Conservation (phyloP, 2,113 vertebrate species). For the cattle (Bos taurus) region DNA sequence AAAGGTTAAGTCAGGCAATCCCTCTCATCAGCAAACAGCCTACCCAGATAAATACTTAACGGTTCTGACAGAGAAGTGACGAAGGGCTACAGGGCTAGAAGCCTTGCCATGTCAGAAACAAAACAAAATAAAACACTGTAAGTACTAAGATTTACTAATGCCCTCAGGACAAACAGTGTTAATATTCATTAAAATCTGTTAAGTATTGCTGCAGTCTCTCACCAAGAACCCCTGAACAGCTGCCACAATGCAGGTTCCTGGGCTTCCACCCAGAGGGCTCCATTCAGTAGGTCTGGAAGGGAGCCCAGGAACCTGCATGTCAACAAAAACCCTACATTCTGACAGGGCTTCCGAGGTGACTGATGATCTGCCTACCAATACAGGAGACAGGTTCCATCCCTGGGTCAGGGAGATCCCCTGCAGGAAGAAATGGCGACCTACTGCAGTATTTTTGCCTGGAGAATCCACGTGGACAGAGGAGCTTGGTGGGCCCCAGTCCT, state of each 20-base stretch:
- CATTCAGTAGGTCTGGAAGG: background rate
- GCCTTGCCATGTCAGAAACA: background rate
- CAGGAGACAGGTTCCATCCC: background rate
- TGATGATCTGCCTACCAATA: accelerated
- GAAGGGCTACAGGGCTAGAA: background rate
- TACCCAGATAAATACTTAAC: background rate
- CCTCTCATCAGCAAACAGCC: background rate
- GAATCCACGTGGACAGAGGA: background rate
- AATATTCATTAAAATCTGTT: background rate
- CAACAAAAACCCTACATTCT: background rate
- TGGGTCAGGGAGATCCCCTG: background rate
- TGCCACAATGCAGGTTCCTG: background rate
- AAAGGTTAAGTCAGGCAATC: background rate
- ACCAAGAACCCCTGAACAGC: background rate
- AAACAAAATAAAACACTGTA: accelerated
- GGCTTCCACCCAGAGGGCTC: background rate
- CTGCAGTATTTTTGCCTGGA: background rate
- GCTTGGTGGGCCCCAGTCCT: background rate
- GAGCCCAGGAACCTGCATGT: background rate
- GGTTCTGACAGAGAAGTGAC: background rate
- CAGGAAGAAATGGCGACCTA: background rate
- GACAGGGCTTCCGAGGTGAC: background rate
- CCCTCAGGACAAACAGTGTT: background rate
- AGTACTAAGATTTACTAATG: background rate
- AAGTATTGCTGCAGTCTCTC: background rate